phyloP scores from a whole-genome alignment of 2,888 invertebrate species.

The Cephus nigrinus region DNA sequence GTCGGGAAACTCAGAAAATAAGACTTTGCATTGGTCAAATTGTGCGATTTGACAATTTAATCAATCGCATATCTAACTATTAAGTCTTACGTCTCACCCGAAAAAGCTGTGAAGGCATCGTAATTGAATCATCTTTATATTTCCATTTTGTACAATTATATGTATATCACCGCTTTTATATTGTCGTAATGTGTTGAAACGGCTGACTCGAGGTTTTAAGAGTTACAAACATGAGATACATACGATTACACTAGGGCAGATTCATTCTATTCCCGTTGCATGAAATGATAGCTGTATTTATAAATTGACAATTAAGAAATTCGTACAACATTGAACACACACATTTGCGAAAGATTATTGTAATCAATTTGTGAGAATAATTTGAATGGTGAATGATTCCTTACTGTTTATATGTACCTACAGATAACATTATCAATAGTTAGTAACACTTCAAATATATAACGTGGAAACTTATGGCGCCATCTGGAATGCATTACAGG shows the following conservation, averaged over 20 bases:
- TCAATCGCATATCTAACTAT: not conserved
- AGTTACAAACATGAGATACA: not conserved
- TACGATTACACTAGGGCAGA: too few relatives aligned
- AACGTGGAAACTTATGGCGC: not conserved
- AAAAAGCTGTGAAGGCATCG: not conserved
- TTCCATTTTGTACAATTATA: not conserved
- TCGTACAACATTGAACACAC: not conserved
- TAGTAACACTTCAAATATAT: not conserved
- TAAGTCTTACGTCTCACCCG: not conserved
- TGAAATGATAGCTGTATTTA: not conserved
- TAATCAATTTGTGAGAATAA: not conserved
- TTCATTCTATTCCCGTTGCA: not conserved
- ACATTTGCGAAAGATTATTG: not conserved
- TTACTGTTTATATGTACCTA: not conserved
- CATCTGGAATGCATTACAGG: not conserved
- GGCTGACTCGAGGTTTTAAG: not conserved
- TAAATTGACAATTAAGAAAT: not conserved
- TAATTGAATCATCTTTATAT: not conserved
- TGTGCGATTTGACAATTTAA: not conserved
- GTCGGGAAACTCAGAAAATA: not conserved
- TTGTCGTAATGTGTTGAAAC: not conserved
- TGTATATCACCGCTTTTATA: not conserved
- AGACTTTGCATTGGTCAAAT: not conserved
- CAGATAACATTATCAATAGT: not conserved
- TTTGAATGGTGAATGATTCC: not conserved